These are phyloP conservation scores for Orchesella cincta DNA, from an alignment of 1,140 invertebrate genomes.

Conservation along the genomic window DNA sequence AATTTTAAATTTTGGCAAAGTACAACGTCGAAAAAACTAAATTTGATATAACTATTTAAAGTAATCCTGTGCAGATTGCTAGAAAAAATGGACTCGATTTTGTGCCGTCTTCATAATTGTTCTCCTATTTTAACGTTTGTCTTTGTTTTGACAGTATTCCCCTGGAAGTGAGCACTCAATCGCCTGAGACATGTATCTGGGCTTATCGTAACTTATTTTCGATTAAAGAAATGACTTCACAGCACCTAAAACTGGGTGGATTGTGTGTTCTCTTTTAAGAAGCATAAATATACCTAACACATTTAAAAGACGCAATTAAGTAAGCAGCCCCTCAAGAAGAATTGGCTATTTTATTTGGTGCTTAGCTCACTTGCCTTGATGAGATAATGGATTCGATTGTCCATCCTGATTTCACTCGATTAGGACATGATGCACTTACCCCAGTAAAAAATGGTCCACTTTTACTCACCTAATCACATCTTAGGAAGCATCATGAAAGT, in stretches of 20 bases:
- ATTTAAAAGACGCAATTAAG: neutral
- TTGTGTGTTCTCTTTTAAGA: neutral
- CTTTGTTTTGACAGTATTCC: too few species aligned
- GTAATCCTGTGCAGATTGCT: too few species aligned
- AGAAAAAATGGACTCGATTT: too few species aligned
- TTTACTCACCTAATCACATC: neutral
- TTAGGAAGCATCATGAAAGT: neutral
- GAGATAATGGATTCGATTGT: slow-evolving; percentile 12
- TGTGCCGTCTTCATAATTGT: too few species aligned
- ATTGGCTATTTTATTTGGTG: neutral
- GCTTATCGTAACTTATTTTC: too few species aligned
- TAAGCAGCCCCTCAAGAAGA: neutral
- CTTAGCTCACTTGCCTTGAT: neutral
- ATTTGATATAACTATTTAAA: too few species aligned
- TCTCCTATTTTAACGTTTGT: too few species aligned
- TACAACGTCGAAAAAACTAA: too few species aligned
- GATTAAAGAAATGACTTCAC: too few species aligned
- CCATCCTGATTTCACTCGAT: neutral
- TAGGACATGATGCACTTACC: slow-evolving; percentile 6
- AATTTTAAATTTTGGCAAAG: too few species aligned
- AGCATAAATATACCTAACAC: neutral
- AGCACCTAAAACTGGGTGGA: neutral
- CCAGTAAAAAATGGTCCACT: neutral
- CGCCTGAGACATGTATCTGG: neutral
- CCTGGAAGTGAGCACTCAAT: too few species aligned